Evolutionary conservation across 2,888 invertebrate species (phyloP), one percentile per base, ranked within the genome.

Genomic region (Zelleria hepariella): DNA sequence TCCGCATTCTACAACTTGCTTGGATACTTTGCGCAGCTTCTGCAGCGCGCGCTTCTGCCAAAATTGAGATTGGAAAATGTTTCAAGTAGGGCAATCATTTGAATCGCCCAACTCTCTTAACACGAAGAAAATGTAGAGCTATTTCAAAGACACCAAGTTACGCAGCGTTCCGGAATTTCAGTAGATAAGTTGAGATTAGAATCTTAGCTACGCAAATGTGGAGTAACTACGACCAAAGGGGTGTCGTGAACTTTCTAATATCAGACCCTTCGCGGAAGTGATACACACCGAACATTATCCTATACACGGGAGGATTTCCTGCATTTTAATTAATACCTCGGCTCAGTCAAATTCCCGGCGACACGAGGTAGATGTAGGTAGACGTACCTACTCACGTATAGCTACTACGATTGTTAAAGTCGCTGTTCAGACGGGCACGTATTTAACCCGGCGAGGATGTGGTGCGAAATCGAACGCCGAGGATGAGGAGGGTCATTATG

Each of bases 21-120:
- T 25, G 53, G 20, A 24, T 51, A 27, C 27, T 26, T 48, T 61
- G 56, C 56, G 25, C 55, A 48, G 51, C 27, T 23, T 54, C 26
- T 20, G 27, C 32, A 52, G 57, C 57, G 10, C 23, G 10, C 51
- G 23, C 20, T 51, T 20, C 21, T 51, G 21, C 21, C 51, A 51
- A 6, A 51, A 20, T 23, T 7, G 10, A 51, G 8, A 51, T 51
- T 51, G 6, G 49, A 49, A 1, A 49, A 49, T 21, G 32, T 15
- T 42, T 42, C 15, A 42, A 42, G 32, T 2, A 42, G 15, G 32
- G 32, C 15, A n/a, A 42, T 42, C 32, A 42, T 32, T 32, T 7
- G 10, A 7, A 10, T 10, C 2, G 32, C 32, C 32, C 32, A 32
- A 32, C 32, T 32, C 32, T 42, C 32, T 42, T 42, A 42, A 15